Evolutionary conservation across 2,888 invertebrate genomes (phyloP), one percentile per base, ranked within the genome.

Genomic region (Xestia xanthographa): DNA sequence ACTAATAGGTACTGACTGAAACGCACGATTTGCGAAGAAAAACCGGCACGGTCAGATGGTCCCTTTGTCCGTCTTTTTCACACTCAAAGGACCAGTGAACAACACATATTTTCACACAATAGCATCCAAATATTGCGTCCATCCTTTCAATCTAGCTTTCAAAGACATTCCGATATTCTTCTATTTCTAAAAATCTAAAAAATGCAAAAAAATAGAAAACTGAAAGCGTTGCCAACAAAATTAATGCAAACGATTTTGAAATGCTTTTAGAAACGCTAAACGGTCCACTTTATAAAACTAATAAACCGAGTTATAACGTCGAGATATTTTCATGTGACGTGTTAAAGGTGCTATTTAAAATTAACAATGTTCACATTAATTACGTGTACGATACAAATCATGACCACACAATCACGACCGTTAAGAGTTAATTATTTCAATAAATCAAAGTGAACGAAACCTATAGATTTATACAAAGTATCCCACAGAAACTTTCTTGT

Each of bases 101-200:
- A 58, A 29, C 17, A 38, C 66, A 83, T 68, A 48, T 78, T 67
- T 83, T 17, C 26, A 8, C 45, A 48, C 38, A 79, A 83, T 56
- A 78, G 53, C 41, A 2, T 53, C 14, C 53, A 9, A 8, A 8
- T 29, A 60, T 29, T 22, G 53, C 45, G 29, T 29, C 9, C 11
- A 29, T 26, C 43, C 29, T 34, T 78, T 78, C 45, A 67, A 41
- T 76, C 17, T 5, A 29, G 14, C 14, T 29, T 43, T 26, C 22
- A 26, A 29, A 53, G 22, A 29, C 6, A 48, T 68, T 78, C 38
- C 43, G 53, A 0, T 56, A 5, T 5, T 56, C 14, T 14, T 41
- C 5, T 56, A 56, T 68, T 0, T 29, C 34, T 34, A 43, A 62
- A 20, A 41, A 26, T 67, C 22, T 56, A 14, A 41, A 83, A 29